Conservation (phyloP, 2,888 invertebrate genomes). For the Eurytoma adleriae region DNA sequence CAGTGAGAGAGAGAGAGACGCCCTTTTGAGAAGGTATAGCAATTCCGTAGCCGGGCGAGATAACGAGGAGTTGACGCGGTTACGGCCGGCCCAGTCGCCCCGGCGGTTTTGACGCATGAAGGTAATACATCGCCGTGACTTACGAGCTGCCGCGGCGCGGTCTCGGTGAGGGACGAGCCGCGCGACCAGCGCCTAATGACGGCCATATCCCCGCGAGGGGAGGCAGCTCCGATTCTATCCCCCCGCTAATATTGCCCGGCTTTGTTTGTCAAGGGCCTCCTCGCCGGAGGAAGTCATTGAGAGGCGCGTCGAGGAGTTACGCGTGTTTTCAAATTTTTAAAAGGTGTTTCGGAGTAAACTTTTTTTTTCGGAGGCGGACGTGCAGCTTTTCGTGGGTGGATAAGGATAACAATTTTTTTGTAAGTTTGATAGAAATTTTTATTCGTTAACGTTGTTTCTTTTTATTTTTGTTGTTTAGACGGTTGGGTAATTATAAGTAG, state of each 20-base stretch:
- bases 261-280: background rate
- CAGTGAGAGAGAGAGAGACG: background rate
- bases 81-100: background rate
- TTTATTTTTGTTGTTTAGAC: background rate
- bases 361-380: no score
- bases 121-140: slow-evolving; percentile 22
- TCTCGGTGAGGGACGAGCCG: no score
- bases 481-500: background rate
- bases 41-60: slow-evolving; percentile 2
- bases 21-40: background rate
- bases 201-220: no score
- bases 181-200: slow-evolving; percentile 8
- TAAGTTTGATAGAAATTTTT: background rate
- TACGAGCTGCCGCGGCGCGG: background rate
- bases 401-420: no score
- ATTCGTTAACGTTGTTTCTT: background rate
- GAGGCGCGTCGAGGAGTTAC: no score
- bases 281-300: no score
- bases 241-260: background rate
- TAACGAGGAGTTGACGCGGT: slow-evolving; percentile 28
- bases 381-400: no score
- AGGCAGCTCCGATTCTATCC: no score
- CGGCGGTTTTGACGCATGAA: slow-evolving; percentile 14
- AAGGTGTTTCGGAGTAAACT: no score
- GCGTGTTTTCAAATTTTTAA: no score